These are phyloP conservation scores for Eptesicus fuscus DNA, from an alignment of 2,113 vertebrate species.

Conservation along the genomic window DNA sequence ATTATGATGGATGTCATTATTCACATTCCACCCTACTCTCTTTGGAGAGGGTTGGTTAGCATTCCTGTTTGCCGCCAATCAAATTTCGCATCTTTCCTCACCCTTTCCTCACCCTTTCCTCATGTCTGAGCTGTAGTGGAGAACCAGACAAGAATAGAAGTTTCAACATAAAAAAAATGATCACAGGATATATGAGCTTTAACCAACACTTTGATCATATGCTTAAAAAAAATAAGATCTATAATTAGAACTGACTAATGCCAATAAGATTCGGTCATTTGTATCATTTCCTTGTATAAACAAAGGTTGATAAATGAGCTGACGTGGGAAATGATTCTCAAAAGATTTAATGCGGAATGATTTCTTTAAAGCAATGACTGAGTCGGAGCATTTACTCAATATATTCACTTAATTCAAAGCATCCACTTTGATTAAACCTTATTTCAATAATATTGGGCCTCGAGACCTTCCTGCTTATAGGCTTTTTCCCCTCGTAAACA, in stretches of 20 bases:
- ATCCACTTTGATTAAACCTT: constrained; percentile 13
- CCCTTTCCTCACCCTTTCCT: background rate
- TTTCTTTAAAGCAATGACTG: constrained; percentile 39
- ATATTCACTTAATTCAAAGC: background rate
- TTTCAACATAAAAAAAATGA: background rate
- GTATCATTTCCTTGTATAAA: constrained; percentile 55
- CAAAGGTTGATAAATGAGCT: constrained; percentile 43
- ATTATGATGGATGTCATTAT: constrained; percentile 14
- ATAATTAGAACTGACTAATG: constrained; percentile 60
- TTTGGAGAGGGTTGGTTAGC: background rate
- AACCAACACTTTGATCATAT: background rate
- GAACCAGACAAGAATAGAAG: constrained; percentile 16
- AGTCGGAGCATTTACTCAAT: constrained; percentile 21
- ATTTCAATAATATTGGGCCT: constrained; percentile 41
- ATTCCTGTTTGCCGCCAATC: background rate
- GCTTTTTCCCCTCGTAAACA: background rate
- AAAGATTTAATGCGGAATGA: constrained; percentile 3
- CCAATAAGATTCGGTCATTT: constrained; percentile 55
- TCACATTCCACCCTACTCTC: background rate
- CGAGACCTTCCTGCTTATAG: constrained; percentile 14
- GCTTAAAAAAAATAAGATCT: constrained; percentile 55
- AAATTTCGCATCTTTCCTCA: background rate
- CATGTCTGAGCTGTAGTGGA: background rate
- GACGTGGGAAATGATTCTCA: constrained; percentile 46
- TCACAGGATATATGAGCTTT: constrained; percentile 19